These are phyloP conservation scores for Jaculus jaculus DNA, from an alignment of 2,113 vertebrate species.

Conservation along the genomic window DNA sequence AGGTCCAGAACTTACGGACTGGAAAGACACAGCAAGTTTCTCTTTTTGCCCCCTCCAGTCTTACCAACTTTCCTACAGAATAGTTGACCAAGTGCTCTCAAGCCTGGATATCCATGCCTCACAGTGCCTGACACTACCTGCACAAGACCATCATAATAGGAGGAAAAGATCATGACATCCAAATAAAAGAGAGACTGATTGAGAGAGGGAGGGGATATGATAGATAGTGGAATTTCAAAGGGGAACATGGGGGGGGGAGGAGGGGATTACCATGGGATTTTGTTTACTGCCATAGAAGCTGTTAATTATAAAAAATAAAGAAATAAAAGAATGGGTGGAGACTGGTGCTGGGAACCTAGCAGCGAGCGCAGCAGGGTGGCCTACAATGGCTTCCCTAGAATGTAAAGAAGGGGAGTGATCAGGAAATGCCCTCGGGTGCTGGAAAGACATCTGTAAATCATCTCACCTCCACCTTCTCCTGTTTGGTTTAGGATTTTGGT, in stretches of 20 bases:
- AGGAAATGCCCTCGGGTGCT: neutral
- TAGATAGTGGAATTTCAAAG: no score
- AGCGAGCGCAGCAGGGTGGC: accelerated
- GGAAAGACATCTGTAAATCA: neutral
- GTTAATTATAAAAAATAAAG: no score
- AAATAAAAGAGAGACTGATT: no score
- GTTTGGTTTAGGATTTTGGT: neutral
- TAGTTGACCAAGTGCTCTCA: neutral
- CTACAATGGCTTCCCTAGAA: neutral
- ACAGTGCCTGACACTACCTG: no score
- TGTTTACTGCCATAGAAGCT: no score
- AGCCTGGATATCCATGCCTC: no score
- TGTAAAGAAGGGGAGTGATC: neutral
- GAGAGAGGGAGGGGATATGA: no score
- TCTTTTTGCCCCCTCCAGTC: neutral
- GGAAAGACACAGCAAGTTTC: neutral
- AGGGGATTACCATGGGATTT: no score
- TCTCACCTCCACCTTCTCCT: neutral
- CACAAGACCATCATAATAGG: no score
- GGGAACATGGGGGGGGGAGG: no score
- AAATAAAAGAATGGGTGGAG: accelerated
- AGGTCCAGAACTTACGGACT: neutral
- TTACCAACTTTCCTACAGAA: neutral
- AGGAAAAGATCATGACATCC: no score
- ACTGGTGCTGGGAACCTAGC: neutral